Evolutionary conservation across 1,140 invertebrate genomes (phyloP).

Genomic region (Battus philenor): DNA sequence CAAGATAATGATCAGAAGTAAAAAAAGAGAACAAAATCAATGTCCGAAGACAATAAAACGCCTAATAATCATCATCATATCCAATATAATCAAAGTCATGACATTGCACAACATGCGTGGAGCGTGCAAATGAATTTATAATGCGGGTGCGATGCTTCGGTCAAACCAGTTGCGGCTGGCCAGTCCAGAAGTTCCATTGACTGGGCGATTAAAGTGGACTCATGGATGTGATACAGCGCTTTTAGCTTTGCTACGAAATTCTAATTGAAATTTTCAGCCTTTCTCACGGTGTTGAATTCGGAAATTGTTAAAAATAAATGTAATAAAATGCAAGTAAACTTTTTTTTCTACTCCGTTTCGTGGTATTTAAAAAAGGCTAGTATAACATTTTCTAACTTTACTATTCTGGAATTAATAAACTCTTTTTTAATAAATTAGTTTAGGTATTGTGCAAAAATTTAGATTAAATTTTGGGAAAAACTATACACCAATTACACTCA

Average conservation of each 20-base stretch:
- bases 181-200: conserved; percentile 8
- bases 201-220: background rate
- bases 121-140: conserved; percentile 69
- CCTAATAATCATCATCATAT: conserved; percentile 57
- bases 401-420: no score
- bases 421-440: no score
- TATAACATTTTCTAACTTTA: no score
- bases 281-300: background rate
- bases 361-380: no score
- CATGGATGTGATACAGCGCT: conserved; percentile 2
- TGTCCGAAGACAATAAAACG: conserved; percentile 60
- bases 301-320: background rate
- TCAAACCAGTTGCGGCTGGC: conserved; percentile 10
- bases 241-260: background rate
- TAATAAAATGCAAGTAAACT: no score
- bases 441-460: no score
- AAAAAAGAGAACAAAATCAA: conserved; percentile 56
- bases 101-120: conserved; percentile 45
- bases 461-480: no score
- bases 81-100: conserved; percentile 64
- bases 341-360: no score
- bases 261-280: conserved; percentile 3
- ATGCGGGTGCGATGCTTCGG: conserved; percentile 35
- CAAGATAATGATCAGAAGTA: conserved; percentile 39
- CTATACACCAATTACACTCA: no score